Percentiles rank a stretch among this genome's conserved stretches.
phyloP scores from a whole-genome alignment of 2,888 invertebrate genomes.

The Tiliacea aurago region DNA sequence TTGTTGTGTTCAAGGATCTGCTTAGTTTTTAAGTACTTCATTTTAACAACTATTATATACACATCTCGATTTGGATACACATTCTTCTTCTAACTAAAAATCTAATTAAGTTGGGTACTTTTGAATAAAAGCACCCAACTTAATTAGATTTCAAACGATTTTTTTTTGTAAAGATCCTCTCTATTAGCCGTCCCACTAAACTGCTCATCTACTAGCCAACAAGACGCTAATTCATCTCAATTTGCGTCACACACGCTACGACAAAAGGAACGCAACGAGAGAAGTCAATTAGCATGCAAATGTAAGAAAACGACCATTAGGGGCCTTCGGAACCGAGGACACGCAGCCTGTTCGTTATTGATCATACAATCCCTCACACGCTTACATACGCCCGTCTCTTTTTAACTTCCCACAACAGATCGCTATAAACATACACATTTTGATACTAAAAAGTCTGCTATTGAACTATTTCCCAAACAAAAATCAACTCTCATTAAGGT shows the following conservation, averaged over 20 bases:
- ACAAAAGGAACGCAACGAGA: conserved; percentile 83
- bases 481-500: conserved; percentile 39
- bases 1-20: background rate
- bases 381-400: conserved; percentile 89
- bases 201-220: conserved; percentile 64
- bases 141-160: background rate
- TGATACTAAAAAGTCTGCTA: conserved; percentile 76
- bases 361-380: conserved; percentile 88
- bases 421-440: conserved; percentile 89
- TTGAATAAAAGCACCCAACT: background rate
- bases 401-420: conserved; percentile 89
- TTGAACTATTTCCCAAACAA: conserved; percentile 49
- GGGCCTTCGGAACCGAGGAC: conserved; percentile 74
- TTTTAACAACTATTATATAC: background rate
- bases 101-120: too few relatives aligned
- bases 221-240: conserved; percentile 80
- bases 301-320: conserved; percentile 90
- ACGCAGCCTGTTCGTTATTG: conserved; percentile 81
- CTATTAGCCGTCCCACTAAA: conserved; percentile 56
- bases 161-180: conserved; percentile 1
- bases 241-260: conserved; percentile 78
- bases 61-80: background rate
- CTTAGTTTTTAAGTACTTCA: background rate
- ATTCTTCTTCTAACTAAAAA: too few relatives aligned
- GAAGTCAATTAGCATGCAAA: conserved; percentile 89